Evolutionary conservation across 2,797 vertebrate genomes (phyloP).

Genomic region (Lycodopsis pacificus): DNA sequence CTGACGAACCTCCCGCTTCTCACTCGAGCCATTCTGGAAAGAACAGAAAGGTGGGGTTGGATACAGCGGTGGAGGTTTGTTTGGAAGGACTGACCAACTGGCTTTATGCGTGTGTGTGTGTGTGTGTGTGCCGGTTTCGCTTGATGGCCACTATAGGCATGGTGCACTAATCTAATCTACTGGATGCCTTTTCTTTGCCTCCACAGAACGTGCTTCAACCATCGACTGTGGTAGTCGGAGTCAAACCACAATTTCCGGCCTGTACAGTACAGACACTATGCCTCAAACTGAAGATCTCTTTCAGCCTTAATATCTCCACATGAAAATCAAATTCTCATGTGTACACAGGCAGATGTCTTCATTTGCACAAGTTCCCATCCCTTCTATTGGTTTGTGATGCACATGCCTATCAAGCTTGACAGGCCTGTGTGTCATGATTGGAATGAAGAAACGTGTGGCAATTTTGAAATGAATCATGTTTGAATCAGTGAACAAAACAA

Average conservation of each 20-base stretch:
- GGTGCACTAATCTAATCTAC: background rate
- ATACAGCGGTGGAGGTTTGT: background rate
- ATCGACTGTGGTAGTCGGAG: background rate
- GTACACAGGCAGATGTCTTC: background rate
- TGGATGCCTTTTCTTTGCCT: background rate
- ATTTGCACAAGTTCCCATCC: background rate
- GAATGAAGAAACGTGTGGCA: background rate
- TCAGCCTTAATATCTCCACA: background rate
- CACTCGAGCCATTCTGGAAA: slow-evolving; percentile 94
- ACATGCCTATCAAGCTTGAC: background rate
- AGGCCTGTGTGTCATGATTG: background rate
- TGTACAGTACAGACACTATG: background rate
- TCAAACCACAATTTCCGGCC: background rate
- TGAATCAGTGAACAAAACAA: background rate
- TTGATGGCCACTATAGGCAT: background rate
- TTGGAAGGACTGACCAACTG: background rate
- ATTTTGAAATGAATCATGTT: background rate
- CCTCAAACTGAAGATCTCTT: background rate
- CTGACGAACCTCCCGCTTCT: slow-evolving; percentile 97
- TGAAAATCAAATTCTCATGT: background rate
- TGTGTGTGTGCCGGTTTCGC: background rate
- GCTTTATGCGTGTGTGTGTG: background rate
- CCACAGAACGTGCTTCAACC: background rate
- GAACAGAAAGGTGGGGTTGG: background rate
- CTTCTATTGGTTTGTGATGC: background rate